Base-by-base conservation (phyloP, 2,888 invertebrate genomes). In the Thecocarcelia acutangulata region DNA sequence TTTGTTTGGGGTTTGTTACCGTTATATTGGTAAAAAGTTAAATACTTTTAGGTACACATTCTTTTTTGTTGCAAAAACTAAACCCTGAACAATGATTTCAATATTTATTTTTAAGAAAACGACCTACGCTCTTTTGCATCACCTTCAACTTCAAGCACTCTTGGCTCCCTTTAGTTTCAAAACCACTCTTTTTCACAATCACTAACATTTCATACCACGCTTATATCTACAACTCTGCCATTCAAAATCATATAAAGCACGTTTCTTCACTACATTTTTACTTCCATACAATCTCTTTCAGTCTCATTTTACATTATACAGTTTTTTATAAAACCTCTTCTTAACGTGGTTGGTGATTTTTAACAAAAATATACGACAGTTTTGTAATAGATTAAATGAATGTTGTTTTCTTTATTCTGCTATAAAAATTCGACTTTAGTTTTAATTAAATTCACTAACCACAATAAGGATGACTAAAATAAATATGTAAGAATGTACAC, bases 91-190 rank as follows among this genome's bases (percentile, higher is more conserved):
- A 40, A 59, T 33, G 8, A 6, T 28, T 28, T 28, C 6, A 4
- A 28, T 44, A 6, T 44, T 44, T 13, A 44, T 44, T n/a, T 5
- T 42, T 42, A 3, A 44, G 2, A 15, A 44, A 59, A n/a, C 42
- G 37, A 13, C 46, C 61, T 61, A 28, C 9, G 12, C 3, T 44
- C 11, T 24, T 1, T 5, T 33, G 33, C 15, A 12, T 15, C 15
- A 15, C 28, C 11, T 15, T 24, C 24, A 46, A 61, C 24, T 59
- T 46, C 61, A 61, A 61, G 46, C 61, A 61, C 46, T 46, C 61
- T 61, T 61, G 46, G 61, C 61, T 61, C 61, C 61, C 61, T 61
- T 61, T 61, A 12, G 42, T 59, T 59, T 44, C 46, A 46, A 61
- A 46, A 61, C 9, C 61, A 61, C 61, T 24, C 61, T 61, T 61